Base-by-base conservation (phyloP, 1,140 invertebrate species). In the Kradibia gibbosae region DNA sequence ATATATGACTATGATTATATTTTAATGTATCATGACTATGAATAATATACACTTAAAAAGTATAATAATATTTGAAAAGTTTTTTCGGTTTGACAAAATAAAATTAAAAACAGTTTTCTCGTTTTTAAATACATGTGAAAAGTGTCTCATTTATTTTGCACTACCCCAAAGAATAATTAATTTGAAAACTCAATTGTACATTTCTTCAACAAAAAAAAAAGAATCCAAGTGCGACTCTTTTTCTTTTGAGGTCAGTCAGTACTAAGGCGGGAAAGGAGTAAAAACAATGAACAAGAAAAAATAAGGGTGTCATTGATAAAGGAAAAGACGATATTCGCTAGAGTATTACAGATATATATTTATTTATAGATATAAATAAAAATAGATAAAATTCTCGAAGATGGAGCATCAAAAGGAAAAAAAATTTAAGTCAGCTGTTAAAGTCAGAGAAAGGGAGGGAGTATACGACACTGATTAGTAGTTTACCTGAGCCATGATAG, bases 401-500 rank as follows among this genome's bases (percentile, higher is more conserved):
- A 50, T 39, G 65, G 20, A 67, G 39, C 39, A 28, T 7, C 34
- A 10, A 76, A 53, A 36, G 65, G 7, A 17, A 76, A 42, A 57
- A 55, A 48, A 48, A 57, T 45, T 65, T 28, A 3, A 57, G 48
- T 53, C 25, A 7, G 57, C 31, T n/a, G 28, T 25, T 17, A 77
- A 65, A 65, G 62, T 0, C 20, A 57, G 17, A 79, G 42, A 39
- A 15, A 74, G 34, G 22, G 22, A 45, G 55, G 39, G 67, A 74
- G 53, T 72, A 67, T 50, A 77, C 45, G 81, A 84, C 80, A 67
- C 76, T 60, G 53, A 55, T 83, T 83, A 83, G 85, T 86, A 84
- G 86, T 85, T 85, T 84, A 85, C 78, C 81, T 34, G 83, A 50
- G 65, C 70, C 74, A 73, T 73, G 84, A 85, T 84, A 86, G 84